A percentile compares a stretch with the other conserved stretches of the same genome.
Conservation (phyloP, 2,888 invertebrate species). For the Ochropleura leucogaster region DNA sequence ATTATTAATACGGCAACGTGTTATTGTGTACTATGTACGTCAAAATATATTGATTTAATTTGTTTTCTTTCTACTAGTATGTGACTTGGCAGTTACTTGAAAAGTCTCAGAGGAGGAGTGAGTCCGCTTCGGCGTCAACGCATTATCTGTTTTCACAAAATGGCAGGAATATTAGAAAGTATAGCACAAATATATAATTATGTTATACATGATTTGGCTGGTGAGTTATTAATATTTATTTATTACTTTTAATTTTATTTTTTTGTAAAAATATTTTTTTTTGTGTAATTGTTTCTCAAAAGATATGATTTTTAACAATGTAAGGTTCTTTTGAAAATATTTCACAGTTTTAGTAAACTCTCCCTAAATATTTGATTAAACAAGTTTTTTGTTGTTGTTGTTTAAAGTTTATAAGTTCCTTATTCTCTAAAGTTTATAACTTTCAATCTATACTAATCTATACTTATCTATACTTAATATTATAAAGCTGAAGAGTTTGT, state of each 20-base stretch:
- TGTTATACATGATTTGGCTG: slow-evolving; percentile 68
- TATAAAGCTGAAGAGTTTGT: too few species aligned
- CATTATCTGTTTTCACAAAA: slow-evolving; percentile 36
- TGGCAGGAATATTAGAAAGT: slow-evolving; percentile 60
- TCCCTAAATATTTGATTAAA: too few species aligned
- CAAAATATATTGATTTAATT: slow-evolving; percentile 6
- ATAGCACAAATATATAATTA: slow-evolving; percentile 66
- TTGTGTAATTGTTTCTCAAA: background rate
- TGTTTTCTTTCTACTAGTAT: slow-evolving; percentile 21
- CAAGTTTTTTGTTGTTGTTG: too few species aligned
- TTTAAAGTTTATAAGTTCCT: too few species aligned
- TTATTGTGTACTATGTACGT: background rate
- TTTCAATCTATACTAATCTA: too few species aligned
- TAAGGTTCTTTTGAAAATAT: background rate
- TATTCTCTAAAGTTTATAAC: too few species aligned
- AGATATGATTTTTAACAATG: background rate
- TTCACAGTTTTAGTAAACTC: background rate
- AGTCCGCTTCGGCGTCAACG: background rate
- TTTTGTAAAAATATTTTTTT: background rate
- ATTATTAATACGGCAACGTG: background rate
- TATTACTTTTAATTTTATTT: background rate
- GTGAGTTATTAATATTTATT: slow-evolving; percentile 60
- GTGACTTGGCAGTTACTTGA: slow-evolving; percentile 17
- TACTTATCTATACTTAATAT: too few species aligned
- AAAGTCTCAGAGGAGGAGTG: slow-evolving; percentile 9